phyloP scores from a whole-genome alignment of 2,797 vertebrate species.

The Amblyraja radiata region DNA sequence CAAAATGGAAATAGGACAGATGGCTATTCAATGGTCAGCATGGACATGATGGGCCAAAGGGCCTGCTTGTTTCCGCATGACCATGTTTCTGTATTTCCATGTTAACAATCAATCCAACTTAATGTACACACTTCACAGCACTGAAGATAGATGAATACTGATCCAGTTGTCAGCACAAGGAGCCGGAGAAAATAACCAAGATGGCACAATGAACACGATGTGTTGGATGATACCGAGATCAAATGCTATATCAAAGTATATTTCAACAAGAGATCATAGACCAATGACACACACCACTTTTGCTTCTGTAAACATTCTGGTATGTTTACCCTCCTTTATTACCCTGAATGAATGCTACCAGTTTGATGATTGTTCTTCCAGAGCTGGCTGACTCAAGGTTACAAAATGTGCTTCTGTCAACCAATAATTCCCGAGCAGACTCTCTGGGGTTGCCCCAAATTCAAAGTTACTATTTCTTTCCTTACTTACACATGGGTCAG shows the following conservation, averaged over 20 bases:
- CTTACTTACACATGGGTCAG: neutral
- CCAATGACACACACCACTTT: neutral
- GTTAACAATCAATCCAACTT: neutral
- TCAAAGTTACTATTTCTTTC: neutral
- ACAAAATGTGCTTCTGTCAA: neutral
- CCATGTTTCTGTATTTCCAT: too few species aligned
- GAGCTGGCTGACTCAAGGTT: neutral
- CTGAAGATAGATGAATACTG: neutral
- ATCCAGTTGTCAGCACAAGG: neutral
- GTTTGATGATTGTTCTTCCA: neutral
- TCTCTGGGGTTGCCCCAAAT: neutral
- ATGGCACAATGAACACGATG: neutral
- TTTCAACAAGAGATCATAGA: neutral
- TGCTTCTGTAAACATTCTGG: neutral
- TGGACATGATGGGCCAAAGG: too few species aligned
- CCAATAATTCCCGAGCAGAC: neutral
- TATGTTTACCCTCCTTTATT: neutral
- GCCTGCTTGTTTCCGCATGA: too few species aligned
- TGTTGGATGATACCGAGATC: neutral
- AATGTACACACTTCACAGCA: neutral
- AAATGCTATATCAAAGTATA: neutral
- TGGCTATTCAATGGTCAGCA: too few species aligned
- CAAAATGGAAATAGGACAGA: too few species aligned
- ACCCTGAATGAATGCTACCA: neutral
- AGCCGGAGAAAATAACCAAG: neutral